Evolutionary conservation across 2,113 vertebrate species (phyloP).

Genomic region (Chamaetylas fuelleborni): DNA sequence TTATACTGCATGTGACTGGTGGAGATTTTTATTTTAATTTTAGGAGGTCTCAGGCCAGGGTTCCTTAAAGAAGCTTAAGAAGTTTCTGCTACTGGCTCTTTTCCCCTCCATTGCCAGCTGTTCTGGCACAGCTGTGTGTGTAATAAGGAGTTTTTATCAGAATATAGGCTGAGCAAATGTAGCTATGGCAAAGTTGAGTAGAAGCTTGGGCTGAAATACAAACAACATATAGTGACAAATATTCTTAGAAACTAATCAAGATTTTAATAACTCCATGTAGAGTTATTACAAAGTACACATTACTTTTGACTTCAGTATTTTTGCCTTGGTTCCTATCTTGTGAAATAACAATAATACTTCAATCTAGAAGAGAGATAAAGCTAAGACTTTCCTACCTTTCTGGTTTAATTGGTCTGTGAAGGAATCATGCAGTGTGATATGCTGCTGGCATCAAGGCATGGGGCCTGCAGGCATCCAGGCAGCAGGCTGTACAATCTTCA

Average conservation of each 20-base stretch:
- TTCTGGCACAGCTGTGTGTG: neutral
- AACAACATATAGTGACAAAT: neutral
- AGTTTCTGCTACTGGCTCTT: neutral
- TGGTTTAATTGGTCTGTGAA: neutral
- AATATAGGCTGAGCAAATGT: neutral
- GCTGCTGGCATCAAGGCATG: neutral
- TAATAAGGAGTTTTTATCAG: neutral
- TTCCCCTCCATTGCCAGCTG: accelerated
- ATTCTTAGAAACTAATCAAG: neutral
- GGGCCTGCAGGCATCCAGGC: neutral
- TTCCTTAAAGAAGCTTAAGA: neutral
- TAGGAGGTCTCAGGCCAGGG: neutral
- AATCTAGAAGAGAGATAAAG: neutral
- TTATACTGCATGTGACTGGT: neutral
- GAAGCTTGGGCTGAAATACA: neutral
- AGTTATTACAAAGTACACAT: neutral
- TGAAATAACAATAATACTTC: neutral
- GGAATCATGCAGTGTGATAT: neutral
- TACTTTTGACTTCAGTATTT: neutral
- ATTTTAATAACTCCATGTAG: neutral
- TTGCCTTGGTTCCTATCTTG: neutral
- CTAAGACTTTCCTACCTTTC: neutral
- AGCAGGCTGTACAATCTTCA: no score
- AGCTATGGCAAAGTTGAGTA: neutral
- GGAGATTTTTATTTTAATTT: neutral